These are phyloP conservation scores for Buathra laborator DNA, from an alignment of 2,888 invertebrate genomes.

Conservation along the genomic window DNA sequence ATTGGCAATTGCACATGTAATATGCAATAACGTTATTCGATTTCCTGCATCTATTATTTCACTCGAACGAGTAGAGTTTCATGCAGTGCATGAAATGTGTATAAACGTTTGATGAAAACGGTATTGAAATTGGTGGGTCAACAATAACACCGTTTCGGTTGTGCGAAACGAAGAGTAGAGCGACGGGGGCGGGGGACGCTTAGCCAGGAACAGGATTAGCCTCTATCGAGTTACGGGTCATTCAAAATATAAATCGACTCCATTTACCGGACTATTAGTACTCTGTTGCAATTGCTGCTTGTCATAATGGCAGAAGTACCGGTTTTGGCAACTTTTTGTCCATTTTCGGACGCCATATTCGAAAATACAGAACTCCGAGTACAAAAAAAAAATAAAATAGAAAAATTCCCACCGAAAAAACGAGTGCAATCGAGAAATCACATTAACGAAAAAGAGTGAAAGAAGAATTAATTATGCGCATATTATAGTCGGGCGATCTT, in stretches of 20 bases:
- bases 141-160: no score
- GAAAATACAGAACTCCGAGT: no score
- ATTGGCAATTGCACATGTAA: neutral
- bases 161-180: neutral
- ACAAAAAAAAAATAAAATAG: no score
- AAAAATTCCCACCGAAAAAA: no score
- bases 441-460: no score
- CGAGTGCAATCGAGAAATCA: no score
- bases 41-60: neutral
- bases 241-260: slow-evolving; percentile 69
- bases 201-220: slow-evolving; percentile 72
- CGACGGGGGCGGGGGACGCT: slow-evolving; percentile 70
- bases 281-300: slow-evolving; percentile 2
- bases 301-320: neutral
- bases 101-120: neutral
- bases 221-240: slow-evolving; percentile 79
- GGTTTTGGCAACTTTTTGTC: no score
- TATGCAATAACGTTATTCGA: neutral
- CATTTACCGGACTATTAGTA: slow-evolving; percentile 41
- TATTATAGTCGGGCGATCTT: no score
- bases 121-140: neutral
- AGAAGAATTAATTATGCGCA: no score
- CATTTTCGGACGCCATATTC: no score
- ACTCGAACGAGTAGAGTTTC: neutral
- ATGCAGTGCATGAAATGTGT: neutral